Base-by-base conservation (phyloP, 2,888 invertebrate species). In the Boloria euphrosyne region DNA sequence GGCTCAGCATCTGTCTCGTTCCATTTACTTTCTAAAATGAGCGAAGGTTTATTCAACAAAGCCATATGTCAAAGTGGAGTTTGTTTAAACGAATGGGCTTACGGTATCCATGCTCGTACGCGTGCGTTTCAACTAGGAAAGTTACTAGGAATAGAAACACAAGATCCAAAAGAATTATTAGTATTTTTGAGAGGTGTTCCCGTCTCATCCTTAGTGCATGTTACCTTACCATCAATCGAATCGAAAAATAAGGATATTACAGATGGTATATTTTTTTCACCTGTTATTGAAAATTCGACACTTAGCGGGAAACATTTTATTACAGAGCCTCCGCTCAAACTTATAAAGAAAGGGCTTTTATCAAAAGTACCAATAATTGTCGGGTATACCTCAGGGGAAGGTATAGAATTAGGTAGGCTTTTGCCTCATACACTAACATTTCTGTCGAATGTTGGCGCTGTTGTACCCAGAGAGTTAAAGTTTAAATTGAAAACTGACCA, bases 61-160 rank as follows among this genome's bases (percentile, higher is more conserved):
- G 93, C 90, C 0, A 92, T 93, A 64, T 90, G 92, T 70, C 93
- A 93, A 80, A 93, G 93, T 67, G 93, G 93, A 38, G 86, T 90
- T 0, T 88, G 90, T 67, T 79, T 92, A 7, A 86, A 85, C 69
- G 90, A 91, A 68, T 93, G 93, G 93, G 79, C 84, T 66, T 86
- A 85, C 74, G 85, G 82, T 65, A 68, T 85, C 18, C 84, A 90
- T 69, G 84, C 81, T 0, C 79, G 80, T 16, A 76, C 85, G 74
- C 80, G 90, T 66, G 91, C 91, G 14, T 86, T 91, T 69, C 90
- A 90, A 77, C 77, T 93, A 10, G 92, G 87, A 10, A 86, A 86
- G 76, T 68, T 81, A 49, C 75, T 93, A 14, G 91, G 92, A 0
- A 86, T 82, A 69, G 83, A 90, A 14, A 90, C 90, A 0, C 79